Evolutionary conservation across 2,888 invertebrate genomes (phyloP).

Genomic region (Galerucella pusilla): DNA sequence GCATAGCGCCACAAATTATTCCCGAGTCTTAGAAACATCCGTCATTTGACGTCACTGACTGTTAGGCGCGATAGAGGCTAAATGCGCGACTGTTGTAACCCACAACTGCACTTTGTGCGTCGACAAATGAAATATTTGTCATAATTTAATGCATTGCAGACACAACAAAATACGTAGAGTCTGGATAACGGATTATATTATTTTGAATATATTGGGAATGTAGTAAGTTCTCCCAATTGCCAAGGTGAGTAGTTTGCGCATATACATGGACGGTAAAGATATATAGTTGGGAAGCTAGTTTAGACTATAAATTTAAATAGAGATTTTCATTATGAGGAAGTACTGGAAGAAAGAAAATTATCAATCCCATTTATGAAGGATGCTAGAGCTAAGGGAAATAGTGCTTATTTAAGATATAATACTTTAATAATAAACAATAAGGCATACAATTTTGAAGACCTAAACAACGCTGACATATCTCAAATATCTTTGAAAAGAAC

Average conservation of each 20-base stretch:
- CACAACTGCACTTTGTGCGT: slow-evolving; percentile 41
- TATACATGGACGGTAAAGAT: neutral
- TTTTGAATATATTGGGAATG: slow-evolving; percentile 15
- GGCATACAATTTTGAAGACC: too few relatives aligned
- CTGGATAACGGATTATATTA: slow-evolving; percentile 26
- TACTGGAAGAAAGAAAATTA: too few relatives aligned
- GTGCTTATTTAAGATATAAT: too few relatives aligned
- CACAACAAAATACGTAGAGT: slow-evolving; percentile 37
- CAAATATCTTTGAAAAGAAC: too few relatives aligned
- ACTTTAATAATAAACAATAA: too few relatives aligned
- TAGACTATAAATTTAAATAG: too few relatives aligned
- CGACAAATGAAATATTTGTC: slow-evolving; percentile 45
- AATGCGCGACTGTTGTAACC: slow-evolving; percentile 32
- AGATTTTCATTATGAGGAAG: too few relatives aligned
- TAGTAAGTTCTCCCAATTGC: neutral
- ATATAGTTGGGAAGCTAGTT: too few relatives aligned
- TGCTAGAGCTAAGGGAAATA: too few relatives aligned
- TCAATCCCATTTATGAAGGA: too few relatives aligned
- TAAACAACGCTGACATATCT: too few relatives aligned
- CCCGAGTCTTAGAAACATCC: slow-evolving; percentile 8
- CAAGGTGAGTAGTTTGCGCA: neutral
- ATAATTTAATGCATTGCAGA: slow-evolving; percentile 43
- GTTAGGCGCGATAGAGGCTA: slow-evolving; percentile 18
- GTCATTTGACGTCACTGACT: slow-evolving; percentile 17
- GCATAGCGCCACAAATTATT: slow-evolving; percentile 11